Evolutionary conservation across 2,797 vertebrate genomes (phyloP), one percentile per base, ranked within the genome.

Genomic region (Tiaroga cobitis): DNA sequence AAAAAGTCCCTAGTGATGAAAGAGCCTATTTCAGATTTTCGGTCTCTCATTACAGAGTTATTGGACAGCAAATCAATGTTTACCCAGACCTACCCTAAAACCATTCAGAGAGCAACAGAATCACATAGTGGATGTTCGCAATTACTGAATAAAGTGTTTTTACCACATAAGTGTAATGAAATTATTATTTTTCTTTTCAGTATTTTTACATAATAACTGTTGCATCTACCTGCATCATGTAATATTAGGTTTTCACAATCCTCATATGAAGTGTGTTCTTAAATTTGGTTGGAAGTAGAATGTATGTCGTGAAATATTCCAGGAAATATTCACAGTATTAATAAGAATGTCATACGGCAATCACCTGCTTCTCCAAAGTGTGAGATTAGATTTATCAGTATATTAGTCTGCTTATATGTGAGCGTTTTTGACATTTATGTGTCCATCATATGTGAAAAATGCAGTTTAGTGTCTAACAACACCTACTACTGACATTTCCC

Each of bases 91-190:
- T n/a, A n/a, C n/a, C n/a, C n/a, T 46, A 67, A 49, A 67, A 46
- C 1, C 3, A 21, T 54, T 34, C 49, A 13, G 65, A 41, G 13
- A 56, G 24, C 9, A 29, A 54, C 49, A 43, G 56, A 72, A 26
- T 16, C 6, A 16, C 41, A 49, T 16, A 34, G n/a, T 67, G 63
- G 41, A 26, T 81, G 29, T 68, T 46, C 32, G 9, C 18, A 81
- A 63, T 46, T 43, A 82, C 68, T 32, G 37, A 24, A 59, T 81
- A 61, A 73, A 34, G 26, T 82, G 26, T 5, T 70, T 81, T 72
- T 72, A 29, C 34, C 34, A 34, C 8, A 4, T 41, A 41, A 78
- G n/a, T 26, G 37, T 63, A 43, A 79, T 65, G 26, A 9, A 63
- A 59, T 39, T 37, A 54, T 77, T 18, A 18, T 51, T 68, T 51